A percentile compares a stretch with the other conserved stretches of the same genome.
Conservation (phyloP, 2,888 invertebrate species). For the Halocaridina rubra region DNA sequence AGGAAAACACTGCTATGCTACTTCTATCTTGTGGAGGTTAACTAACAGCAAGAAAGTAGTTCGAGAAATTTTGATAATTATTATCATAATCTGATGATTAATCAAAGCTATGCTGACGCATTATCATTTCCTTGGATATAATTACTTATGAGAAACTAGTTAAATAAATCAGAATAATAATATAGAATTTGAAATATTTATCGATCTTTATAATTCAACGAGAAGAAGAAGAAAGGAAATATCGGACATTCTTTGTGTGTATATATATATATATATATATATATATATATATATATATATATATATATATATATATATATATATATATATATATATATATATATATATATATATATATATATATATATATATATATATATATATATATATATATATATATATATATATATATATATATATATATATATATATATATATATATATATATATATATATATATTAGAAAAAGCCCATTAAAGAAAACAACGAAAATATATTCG, state of each 20-base stretch:
- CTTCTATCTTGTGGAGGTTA: constrained; percentile 38
- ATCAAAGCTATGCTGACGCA: background rate
- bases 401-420: background rate
- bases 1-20: constrained; percentile 46
- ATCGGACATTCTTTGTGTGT: background rate
- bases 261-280: background rate
- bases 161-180: background rate
- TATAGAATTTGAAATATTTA: background rate
- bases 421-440: background rate
- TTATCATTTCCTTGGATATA: too few species aligned
- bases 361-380: background rate
- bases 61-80: constrained; percentile 29
- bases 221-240: too few species aligned
- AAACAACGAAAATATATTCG: too few species aligned
- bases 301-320: background rate
- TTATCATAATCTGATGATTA: background rate
- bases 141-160: too few species aligned
- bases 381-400: background rate
- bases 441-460: background rate
- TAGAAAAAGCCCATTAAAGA: too few species aligned
- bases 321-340: background rate
- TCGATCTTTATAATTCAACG: too few species aligned
- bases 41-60: constrained; percentile 45
- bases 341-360: background rate
- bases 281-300: background rate